phyloP scores from a whole-genome alignment of 2,888 invertebrate genomes.

The Mylabris sibirica region DNA sequence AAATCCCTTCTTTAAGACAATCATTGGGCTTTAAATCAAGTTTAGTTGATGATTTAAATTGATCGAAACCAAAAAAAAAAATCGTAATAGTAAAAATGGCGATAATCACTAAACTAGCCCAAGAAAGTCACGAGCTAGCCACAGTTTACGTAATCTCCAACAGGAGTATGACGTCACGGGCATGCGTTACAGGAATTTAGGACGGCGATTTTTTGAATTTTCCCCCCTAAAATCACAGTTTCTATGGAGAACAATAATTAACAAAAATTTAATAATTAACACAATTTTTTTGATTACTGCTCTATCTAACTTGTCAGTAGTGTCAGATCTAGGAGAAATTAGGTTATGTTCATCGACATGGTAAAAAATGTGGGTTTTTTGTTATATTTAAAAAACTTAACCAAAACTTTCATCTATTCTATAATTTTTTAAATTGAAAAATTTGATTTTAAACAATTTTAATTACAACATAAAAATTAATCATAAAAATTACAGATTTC shows the following conservation, averaged over 20 bases:
- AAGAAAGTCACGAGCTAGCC: slow-evolving; percentile 54
- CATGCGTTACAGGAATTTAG: slow-evolving; percentile 36
- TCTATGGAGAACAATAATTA: too few species aligned
- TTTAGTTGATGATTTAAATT: too few species aligned
- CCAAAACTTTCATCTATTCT: too few species aligned
- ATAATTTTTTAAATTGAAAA: too few species aligned
- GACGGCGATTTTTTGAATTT: neutral
- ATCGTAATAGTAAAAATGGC: slow-evolving; percentile 48
- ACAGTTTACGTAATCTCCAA: slow-evolving; percentile 54
- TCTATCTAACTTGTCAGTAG: neutral
- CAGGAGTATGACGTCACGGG: slow-evolving; percentile 43
- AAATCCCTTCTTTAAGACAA: too few species aligned
- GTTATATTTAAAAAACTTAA: neutral
- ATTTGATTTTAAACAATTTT: neutral
- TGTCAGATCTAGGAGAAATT: neutral
- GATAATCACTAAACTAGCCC: slow-evolving; percentile 46
- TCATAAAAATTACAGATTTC: neutral
- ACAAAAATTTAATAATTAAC: neutral
- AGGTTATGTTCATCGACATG: neutral
- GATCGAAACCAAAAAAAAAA: neutral
- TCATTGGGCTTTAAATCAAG: too few species aligned
- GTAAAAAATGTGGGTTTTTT: neutral
- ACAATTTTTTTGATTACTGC: neutral
- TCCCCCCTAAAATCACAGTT: neutral
- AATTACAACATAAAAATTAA: neutral